Conservation (phyloP, 2,888 invertebrate species). For the Agrotis clavis region DNA sequence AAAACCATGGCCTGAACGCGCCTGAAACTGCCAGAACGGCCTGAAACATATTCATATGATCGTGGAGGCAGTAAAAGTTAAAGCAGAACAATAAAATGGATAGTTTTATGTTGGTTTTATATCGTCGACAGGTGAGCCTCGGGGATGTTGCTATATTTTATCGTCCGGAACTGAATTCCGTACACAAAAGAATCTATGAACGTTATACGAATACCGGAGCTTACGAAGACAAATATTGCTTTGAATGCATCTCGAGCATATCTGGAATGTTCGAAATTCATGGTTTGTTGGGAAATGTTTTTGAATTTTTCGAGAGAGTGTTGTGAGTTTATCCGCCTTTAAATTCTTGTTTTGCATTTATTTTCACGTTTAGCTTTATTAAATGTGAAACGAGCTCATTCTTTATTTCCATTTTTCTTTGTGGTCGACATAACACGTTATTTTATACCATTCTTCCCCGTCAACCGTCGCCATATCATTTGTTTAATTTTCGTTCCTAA, state of each 20-base stretch:
- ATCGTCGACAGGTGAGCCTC: slow-evolving; percentile 81
- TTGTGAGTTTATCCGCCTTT: slow-evolving; percentile 11
- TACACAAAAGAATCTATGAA: slow-evolving; percentile 61
- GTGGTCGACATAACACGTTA: no score
- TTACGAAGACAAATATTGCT: slow-evolving; percentile 68
- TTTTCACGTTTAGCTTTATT: not conserved
- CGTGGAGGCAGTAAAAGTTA: slow-evolving; percentile 78
- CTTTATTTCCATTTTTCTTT: no score
- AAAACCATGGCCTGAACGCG: slow-evolving; percentile 50
- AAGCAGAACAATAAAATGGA: slow-evolving; percentile 81
- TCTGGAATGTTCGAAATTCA: slow-evolving; percentile 45
- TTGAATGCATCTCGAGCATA: slow-evolving; percentile 45
- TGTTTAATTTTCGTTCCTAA: no score
- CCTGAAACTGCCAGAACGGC: slow-evolving; percentile 57
- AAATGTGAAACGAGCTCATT: not conserved
- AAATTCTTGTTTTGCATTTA: not conserved
- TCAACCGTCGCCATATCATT: no score
- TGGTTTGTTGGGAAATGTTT: slow-evolving; percentile 36
- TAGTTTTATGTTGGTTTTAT: slow-evolving; percentile 83
- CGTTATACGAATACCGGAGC: slow-evolving; percentile 53
- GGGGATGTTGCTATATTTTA: slow-evolving; percentile 70
- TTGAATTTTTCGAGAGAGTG: slow-evolving; percentile 8
- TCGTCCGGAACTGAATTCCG: slow-evolving; percentile 66
- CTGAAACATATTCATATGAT: slow-evolving; percentile 76
- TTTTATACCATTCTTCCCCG: no score